phyloP scores from a whole-genome alignment of 2,888 invertebrate species.

The Heliconius ethilla region DNA sequence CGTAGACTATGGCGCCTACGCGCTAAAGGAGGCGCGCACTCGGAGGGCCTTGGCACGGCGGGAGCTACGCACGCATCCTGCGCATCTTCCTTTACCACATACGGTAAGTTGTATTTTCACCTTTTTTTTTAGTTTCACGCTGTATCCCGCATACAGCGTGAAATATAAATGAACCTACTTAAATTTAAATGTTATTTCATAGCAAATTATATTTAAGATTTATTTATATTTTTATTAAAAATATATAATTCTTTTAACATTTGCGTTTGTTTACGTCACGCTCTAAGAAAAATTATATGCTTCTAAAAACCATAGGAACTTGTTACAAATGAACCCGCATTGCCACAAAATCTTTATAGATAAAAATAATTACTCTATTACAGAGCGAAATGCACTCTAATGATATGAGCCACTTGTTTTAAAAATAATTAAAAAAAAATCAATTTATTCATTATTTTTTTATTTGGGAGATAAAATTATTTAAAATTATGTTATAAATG shows the following conservation, averaged over 20 bases:
- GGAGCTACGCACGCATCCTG: conserved; percentile 68
- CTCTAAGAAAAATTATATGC: not conserved
- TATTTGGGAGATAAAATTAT: not conserved
- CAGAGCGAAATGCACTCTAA: not conserved
- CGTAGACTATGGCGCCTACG: conserved; percentile 59
- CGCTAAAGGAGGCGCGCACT: conserved; percentile 71
- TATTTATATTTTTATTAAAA: too few relatives aligned
- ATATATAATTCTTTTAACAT: not conserved
- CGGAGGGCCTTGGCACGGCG: conserved; percentile 68
- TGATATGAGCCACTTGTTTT: not conserved
- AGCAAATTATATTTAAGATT: too few relatives aligned
- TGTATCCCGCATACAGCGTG: too few relatives aligned
- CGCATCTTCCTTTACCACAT: conserved; percentile 67
- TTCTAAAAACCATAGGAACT: not conserved
- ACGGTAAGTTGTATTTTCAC: conserved; percentile 60
- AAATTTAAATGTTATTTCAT: too few relatives aligned
- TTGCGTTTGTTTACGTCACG: not conserved
- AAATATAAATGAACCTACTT: too few relatives aligned
- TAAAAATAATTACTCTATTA: not conserved
- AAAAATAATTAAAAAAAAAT: not conserved
- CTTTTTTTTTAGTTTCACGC: too few relatives aligned
- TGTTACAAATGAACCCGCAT: not conserved
- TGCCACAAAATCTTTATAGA: not conserved
- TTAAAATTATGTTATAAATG: not conserved
- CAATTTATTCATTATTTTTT: not conserved